Evolutionary conservation across 2,888 invertebrate genomes (phyloP).

Genomic region (Nomada lathburiana): DNA sequence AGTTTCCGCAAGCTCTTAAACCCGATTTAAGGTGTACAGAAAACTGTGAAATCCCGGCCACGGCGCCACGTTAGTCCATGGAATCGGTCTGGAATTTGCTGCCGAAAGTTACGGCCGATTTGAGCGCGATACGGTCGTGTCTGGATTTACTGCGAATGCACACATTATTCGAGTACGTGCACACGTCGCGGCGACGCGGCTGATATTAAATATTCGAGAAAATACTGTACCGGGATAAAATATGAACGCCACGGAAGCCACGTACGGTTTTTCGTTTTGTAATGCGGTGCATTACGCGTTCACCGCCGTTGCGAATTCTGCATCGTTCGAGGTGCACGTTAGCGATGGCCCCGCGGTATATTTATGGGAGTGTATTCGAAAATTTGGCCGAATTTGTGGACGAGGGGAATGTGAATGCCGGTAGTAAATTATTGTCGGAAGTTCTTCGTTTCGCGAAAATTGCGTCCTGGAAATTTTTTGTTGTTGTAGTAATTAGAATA

Average conservation of each 20-base stretch:
- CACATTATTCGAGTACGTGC: slow-evolving; percentile 50
- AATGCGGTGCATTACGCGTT: neutral
- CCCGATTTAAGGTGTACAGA: slow-evolving; percentile 49
- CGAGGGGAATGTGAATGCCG: neutral
- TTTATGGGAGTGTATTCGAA: neutral
- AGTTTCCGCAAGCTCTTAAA: slow-evolving; percentile 50
- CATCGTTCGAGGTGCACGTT: neutral
- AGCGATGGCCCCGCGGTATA: neutral
- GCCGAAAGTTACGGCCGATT: slow-evolving; percentile 35
- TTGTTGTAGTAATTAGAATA: too few relatives aligned
- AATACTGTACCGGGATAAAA: slow-evolving; percentile 54
- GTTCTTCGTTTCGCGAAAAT: neutral
- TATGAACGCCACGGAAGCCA: slow-evolving; percentile 46
- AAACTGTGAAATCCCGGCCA: slow-evolving; percentile 22
- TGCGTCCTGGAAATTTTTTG: neutral
- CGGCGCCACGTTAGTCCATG: slow-evolving; percentile 25
- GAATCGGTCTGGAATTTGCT: slow-evolving; percentile 36
- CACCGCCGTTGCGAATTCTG: neutral
- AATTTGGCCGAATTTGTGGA: neutral
- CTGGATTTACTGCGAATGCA: slow-evolving; percentile 46
- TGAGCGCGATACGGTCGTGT: slow-evolving; percentile 26
- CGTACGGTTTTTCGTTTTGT: slow-evolving; percentile 4
- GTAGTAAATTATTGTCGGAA: too few relatives aligned
- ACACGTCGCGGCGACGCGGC: slow-evolving; percentile 35
- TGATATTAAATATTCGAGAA: slow-evolving; percentile 73